These are phyloP conservation scores for Lithophane socia DNA, from an alignment of 2,888 invertebrate genomes.

Conservation along the genomic window DNA sequence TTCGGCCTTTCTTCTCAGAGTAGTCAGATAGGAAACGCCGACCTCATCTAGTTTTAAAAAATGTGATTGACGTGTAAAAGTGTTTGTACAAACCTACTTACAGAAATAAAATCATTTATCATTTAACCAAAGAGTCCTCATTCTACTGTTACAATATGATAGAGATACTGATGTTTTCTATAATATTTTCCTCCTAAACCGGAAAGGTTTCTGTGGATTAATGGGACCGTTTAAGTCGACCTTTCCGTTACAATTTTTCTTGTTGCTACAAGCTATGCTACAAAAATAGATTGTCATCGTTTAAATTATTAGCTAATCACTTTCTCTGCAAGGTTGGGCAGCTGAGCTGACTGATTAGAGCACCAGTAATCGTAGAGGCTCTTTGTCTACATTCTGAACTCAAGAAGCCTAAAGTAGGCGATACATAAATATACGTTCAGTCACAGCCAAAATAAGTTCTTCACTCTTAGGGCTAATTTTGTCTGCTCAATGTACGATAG, in stretches of 20 bases:
- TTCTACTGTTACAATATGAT: neutral
- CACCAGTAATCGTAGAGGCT: neutral
- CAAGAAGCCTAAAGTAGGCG: neutral
- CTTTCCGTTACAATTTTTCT: conserved; percentile 25
- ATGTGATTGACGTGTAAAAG: too few relatives aligned
- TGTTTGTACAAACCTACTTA: too few relatives aligned
- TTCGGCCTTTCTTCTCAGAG: too few relatives aligned
- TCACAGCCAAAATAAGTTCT: neutral
- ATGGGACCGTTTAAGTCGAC: conserved; percentile 23
- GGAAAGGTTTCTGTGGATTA: conserved; percentile 24
- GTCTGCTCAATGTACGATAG: neutral
- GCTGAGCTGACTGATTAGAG: neutral
- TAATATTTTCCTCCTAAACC: conserved; percentile 22
- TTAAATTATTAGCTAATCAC: neutral
- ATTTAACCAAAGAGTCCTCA: neutral
- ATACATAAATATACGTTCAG: neutral
- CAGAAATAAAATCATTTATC: too few relatives aligned
- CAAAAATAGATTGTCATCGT: neutral
- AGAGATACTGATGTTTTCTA: conserved; percentile 16
- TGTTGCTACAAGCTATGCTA: neutral
- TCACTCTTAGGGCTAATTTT: neutral
- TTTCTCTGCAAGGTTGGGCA: neutral
- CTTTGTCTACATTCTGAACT: neutral
- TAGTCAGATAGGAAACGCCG: too few relatives aligned
- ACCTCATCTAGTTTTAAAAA: too few relatives aligned